Conservation (phyloP, 2,113 vertebrate genomes). For the Gadus macrocephalus region DNA sequence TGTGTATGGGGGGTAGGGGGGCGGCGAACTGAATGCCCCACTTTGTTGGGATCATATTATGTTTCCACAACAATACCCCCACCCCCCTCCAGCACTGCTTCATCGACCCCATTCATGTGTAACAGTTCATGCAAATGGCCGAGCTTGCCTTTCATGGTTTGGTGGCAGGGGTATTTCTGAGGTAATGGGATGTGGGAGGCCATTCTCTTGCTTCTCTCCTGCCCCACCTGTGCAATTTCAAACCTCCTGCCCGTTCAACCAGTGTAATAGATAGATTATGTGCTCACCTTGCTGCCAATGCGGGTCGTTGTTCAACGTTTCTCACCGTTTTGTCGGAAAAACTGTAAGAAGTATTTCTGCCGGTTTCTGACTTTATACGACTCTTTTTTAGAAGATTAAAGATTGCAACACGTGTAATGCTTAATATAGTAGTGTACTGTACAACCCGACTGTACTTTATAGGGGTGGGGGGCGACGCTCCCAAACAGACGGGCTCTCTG, state of each 20-base stretch:
- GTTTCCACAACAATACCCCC: slow-evolving; percentile 77
- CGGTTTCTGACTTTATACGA: too few species aligned
- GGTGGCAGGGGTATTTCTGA: slow-evolving; percentile 18
- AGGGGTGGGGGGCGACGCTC: too few species aligned
- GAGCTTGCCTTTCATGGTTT: slow-evolving; percentile 46
- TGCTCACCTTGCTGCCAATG: neutral
- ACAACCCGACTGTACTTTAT: too few species aligned
- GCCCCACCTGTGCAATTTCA: slow-evolving; percentile 27
- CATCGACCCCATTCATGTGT: slow-evolving; percentile 77
- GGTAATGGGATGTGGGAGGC: too few species aligned
- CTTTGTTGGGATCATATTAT: slow-evolving; percentile 77
- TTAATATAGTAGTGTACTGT: too few species aligned
- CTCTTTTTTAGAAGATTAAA: too few species aligned
- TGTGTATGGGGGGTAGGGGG: slow-evolving; percentile 34
- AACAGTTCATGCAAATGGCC: slow-evolving; percentile 79
- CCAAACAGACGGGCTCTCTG: neutral
- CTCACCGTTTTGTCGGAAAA: too few species aligned
- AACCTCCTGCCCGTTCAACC: slow-evolving; percentile 31
- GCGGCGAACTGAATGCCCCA: slow-evolving; percentile 56
- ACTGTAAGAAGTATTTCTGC: too few species aligned
- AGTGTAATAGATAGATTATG: slow-evolving; percentile 31
- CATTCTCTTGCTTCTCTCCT: too few species aligned
- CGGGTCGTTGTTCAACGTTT: too few species aligned
- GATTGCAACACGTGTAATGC: too few species aligned
- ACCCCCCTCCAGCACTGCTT: slow-evolving; percentile 69